These are phyloP conservation scores for Heteractis magnifica DNA, from an alignment of 92 coral and sea anemone genomes.

Conservation along the genomic window DNA sequence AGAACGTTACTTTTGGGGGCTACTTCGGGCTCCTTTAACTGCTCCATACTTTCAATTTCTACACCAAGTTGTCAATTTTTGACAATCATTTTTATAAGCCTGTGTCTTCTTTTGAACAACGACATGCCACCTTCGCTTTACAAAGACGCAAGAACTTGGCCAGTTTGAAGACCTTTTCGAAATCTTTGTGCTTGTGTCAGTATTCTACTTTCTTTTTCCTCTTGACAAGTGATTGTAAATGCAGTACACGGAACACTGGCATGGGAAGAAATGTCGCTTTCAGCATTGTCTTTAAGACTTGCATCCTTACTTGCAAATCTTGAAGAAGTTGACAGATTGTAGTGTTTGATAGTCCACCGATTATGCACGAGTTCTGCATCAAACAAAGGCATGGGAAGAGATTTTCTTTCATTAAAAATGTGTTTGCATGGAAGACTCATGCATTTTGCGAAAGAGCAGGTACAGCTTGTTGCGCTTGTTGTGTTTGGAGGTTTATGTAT, in stretches of 20 bases:
- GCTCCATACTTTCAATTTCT: too few relatives aligned
- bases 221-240: background rate
- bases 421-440: conserved; percentile 57
- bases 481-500: too few relatives aligned
- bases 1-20: too few relatives aligned
- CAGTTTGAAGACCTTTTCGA: conserved; percentile 40
- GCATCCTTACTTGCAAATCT: conserved; percentile 4
- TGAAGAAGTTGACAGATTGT: conserved; percentile 22
- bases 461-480: too few relatives aligned
- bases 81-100: conserved; percentile 21
- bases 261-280: too few relatives aligned
- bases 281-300: background rate
- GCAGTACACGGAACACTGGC: too few relatives aligned
- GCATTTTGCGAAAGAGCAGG: background rate
- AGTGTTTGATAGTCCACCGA: conserved; percentile 56
- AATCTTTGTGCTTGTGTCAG: conserved; percentile 58
- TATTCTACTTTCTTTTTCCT: background rate
- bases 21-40: too few relatives aligned
- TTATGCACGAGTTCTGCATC: conserved; percentile 33
- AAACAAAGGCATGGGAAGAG: conserved; percentile 36
- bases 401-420: conserved; percentile 40
- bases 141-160: conserved; percentile 52
- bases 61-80: conserved; percentile 42
- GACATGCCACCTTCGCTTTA: conserved; percentile 61
- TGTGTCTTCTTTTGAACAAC: conserved; percentile 40